A percentile compares a stretch with the other conserved stretches of the same genome.
Conservation (phyloP, 2,888 invertebrate species). For the Acanthosepion esculentum region DNA sequence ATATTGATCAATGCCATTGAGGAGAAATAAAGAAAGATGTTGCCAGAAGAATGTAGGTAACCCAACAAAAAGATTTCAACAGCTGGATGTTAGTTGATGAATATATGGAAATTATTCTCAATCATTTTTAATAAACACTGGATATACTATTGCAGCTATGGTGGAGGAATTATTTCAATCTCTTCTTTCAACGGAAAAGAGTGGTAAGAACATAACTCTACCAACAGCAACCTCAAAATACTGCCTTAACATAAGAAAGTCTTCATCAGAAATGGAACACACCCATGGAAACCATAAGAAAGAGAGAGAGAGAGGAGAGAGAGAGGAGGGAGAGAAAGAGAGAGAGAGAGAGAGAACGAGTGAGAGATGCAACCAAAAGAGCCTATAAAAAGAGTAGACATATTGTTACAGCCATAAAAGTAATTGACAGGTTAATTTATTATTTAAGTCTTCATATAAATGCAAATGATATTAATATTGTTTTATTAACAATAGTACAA, state of each 20-base stretch:
- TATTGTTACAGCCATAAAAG: too few species aligned
- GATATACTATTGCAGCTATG: not conserved
- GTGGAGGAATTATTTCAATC: not conserved
- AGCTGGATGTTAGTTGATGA: too few species aligned
- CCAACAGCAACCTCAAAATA: not conserved
- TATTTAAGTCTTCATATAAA: too few species aligned
- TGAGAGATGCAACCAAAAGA: too few species aligned
- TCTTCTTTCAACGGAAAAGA: not conserved
- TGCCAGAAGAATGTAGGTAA: not conserved
- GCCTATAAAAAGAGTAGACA: too few species aligned
- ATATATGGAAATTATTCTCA: too few species aligned
- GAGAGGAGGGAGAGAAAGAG: too few species aligned
- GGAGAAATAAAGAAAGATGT: not conserved
- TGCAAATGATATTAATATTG: too few species aligned
- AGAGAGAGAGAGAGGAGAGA: not conserved
- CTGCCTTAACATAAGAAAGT: not conserved
- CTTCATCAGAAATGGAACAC: not conserved
- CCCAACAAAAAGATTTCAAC: too few species aligned
- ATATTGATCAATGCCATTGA: not conserved
- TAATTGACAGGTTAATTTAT: too few species aligned
- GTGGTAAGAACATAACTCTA: not conserved
- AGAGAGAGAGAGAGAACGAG: too few species aligned
- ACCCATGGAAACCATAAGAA: not conserved
- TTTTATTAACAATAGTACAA: too few species aligned
- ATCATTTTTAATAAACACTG: not conserved